Percentiles rank a stretch among this genome's conserved stretches.
These are phyloP conservation scores for Drosophila aff. DNA, from an alignment of 1,140 invertebrate species.

Conservation along the genomic window DNA sequence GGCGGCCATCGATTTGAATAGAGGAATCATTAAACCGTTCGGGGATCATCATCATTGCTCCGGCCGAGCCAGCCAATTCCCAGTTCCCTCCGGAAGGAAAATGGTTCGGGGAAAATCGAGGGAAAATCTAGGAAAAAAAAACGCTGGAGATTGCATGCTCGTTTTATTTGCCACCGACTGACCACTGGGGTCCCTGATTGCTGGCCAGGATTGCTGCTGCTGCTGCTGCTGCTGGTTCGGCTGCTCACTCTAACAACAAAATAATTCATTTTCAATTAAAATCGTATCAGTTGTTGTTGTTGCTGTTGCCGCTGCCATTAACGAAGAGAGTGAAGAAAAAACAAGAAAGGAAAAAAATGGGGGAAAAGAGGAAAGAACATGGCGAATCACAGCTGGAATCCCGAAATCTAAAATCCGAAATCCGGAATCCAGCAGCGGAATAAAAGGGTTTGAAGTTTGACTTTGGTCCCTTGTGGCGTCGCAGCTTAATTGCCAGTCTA, in stretches of 20 bases:
- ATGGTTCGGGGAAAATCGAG: constrained; percentile 14
- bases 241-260: constrained; percentile 68
- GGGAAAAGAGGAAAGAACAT: not conserved
- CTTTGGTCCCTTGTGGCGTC: constrained; percentile 31
- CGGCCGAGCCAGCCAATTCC: constrained; percentile 20
- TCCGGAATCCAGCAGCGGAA: constrained; percentile 17
- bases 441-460: constrained; percentile 49
- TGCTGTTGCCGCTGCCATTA: constrained; percentile 44
- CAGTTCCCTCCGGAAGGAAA: not conserved
- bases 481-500: constrained; percentile 38
- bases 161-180: constrained; percentile 36
- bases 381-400: constrained; percentile 39
- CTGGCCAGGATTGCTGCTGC: constrained; percentile 24
- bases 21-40: constrained; percentile 24
- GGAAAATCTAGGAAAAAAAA: constrained; percentile 6
- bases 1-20: constrained; percentile 13
- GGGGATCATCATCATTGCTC: constrained; percentile 22
- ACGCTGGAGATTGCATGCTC: constrained; percentile 19
- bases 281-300: constrained; percentile 67
- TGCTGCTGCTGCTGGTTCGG: constrained; percentile 3
- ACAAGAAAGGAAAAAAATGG: not conserved
- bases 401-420: constrained; percentile 5
- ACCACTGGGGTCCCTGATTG: constrained; percentile 25
- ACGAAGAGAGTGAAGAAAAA: constrained; percentile 26
- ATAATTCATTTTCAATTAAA: constrained; percentile 85